Percentiles rank a stretch among this genome's conserved stretches.
These are phyloP conservation scores for Morone saxatilis DNA, from an alignment of 2,113 vertebrate species.

Conservation along the genomic window DNA sequence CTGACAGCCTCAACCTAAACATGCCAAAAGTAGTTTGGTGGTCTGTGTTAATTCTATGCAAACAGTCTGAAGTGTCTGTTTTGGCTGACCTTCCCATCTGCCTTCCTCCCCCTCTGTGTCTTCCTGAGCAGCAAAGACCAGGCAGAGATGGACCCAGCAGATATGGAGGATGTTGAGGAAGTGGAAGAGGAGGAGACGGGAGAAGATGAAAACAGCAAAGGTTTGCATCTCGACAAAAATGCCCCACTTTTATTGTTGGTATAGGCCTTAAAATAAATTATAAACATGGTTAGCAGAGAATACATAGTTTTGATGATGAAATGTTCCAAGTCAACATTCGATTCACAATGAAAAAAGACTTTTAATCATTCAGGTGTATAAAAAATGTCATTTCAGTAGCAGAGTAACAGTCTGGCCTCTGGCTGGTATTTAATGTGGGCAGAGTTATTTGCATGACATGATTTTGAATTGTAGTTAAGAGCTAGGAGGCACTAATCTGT, in stretches of 20 bases:
- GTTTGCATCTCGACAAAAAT: constrained; percentile 71
- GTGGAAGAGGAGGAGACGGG: constrained; percentile 95
- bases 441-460: constrained; percentile 23
- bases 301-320: neutral
- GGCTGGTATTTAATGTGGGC: neutral
- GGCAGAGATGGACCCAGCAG: constrained; percentile 95
- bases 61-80: constrained; percentile 8
- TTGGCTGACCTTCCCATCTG: constrained; percentile 18
- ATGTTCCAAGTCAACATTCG: neutral
- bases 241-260: accelerated
- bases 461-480: constrained; percentile 20
- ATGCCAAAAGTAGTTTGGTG: constrained; percentile 12
- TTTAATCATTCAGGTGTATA: neutral
- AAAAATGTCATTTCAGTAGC: neutral
- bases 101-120: neutral
- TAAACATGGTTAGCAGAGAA: neutral
- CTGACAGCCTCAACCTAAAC: neutral
- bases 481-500: constrained; percentile 27
- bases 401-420: neutral
- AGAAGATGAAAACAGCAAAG: constrained; percentile 97
- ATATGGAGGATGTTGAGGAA: constrained; percentile 99
- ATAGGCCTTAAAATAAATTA: neutral
- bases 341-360: neutral
- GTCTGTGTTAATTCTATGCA: neutral
- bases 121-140: constrained; percentile 92